phyloP scores from a whole-genome alignment of 1,140 invertebrate genomes.

The Stegodyphus mimosarum region DNA sequence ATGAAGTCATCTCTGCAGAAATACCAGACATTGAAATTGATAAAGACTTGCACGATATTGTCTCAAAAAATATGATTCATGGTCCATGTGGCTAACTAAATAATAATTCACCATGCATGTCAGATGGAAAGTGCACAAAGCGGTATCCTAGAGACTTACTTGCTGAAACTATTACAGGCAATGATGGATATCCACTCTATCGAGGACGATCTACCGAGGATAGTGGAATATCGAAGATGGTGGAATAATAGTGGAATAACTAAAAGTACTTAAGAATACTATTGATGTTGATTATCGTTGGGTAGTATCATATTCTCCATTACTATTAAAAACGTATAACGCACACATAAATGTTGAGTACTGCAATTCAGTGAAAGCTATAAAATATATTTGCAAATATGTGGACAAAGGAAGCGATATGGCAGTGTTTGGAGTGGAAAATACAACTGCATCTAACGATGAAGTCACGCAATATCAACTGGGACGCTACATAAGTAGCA shows the following conservation, averaged over 20 bases:
- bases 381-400: conserved; percentile 69
- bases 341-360: conserved; percentile 71
- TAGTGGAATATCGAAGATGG: no score
- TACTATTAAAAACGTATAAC: no score
- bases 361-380: conserved; percentile 71
- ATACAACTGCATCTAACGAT: neutral
- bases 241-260: no score
- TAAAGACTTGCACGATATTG: conserved; percentile 15
- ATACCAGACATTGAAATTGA: conserved; percentile 34
- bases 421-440: conserved; percentile 19
- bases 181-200: conserved; percentile 69
- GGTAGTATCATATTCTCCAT: no score
- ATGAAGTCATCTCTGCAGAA: conserved; percentile 48
- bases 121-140: conserved; percentile 69
- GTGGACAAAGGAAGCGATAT: conserved; percentile 62
- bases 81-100: conserved; percentile 71
- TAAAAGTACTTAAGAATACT: no score
- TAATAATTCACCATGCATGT: conserved; percentile 69
- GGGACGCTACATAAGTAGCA: conserved; percentile 62
- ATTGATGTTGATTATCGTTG: no score
- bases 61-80: conserved; percentile 70
- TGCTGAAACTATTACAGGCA: conserved; percentile 66
- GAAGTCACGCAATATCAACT: conserved; percentile 18
- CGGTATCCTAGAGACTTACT: conserved; percentile 66
- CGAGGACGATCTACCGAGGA: conserved; percentile 62